phyloP scores from a whole-genome alignment of 2,797 vertebrate genomes.

The Avahi laniger region DNA sequence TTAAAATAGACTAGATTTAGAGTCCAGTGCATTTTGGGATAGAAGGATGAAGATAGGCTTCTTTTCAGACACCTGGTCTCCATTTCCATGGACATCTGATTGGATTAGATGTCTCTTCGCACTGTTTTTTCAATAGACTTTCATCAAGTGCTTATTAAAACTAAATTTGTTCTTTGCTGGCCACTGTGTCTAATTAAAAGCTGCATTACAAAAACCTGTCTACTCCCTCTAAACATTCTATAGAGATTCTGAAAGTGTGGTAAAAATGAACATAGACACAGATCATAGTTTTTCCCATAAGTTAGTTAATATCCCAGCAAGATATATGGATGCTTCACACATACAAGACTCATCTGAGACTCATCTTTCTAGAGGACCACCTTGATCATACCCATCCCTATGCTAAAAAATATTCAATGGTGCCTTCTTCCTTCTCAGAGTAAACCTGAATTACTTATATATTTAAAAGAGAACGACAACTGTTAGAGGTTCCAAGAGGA shows the following conservation, averaged over 20 bases:
- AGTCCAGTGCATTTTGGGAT: not conserved
- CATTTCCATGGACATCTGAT: not conserved
- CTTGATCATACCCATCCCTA: not conserved
- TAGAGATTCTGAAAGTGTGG: not conserved
- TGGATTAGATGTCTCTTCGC: not conserved
- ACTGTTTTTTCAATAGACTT: not conserved
- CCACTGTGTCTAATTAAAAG: not conserved
- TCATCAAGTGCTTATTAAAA: not conserved
- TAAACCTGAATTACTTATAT: not conserved
- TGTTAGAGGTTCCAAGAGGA: not conserved
- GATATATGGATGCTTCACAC: not conserved
- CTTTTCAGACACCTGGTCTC: not conserved
- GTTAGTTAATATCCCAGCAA: not conserved
- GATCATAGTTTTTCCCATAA: not conserved
- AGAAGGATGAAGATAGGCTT: not conserved
- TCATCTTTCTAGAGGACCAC: not conserved
- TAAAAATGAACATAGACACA: not conserved
- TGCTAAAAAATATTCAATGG: not conserved
- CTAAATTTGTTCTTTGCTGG: not conserved
- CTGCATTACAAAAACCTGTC: not conserved
- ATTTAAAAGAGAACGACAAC: not conserved
- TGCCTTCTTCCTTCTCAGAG: not conserved
- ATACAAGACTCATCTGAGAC: not conserved
- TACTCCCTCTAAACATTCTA: not conserved
- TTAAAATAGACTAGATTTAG: not conserved